Evolutionary conservation across 2,888 invertebrate genomes (phyloP).

Genomic region (Timandra comae): DNA sequence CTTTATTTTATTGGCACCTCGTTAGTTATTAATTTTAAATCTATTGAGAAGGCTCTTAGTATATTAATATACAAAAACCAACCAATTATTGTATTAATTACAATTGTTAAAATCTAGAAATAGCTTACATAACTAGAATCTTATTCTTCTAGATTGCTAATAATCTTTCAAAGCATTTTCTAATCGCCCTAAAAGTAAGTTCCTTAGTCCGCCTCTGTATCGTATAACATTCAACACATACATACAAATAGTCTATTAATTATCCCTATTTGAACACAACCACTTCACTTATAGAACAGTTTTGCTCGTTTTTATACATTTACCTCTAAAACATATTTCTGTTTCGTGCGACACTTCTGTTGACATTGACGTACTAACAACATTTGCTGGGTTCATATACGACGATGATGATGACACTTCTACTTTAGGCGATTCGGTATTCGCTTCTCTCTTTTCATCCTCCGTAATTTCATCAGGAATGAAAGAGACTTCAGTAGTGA

Average conservation of each 20-base stretch:
- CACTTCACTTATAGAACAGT: conserved; percentile 52
- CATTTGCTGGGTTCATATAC: conserved; percentile 70
- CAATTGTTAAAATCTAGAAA: background rate
- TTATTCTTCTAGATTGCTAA: too few species aligned
- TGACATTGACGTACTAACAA: conserved; percentile 85
- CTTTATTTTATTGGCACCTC: too few species aligned
- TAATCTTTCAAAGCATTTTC: too few species aligned
- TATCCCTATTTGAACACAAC: conserved; percentile 56
- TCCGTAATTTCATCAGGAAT: conserved; percentile 66
- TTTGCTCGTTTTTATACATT: conserved; percentile 83
- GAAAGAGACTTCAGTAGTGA: conserved; percentile 53
- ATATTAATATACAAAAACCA: background rate
- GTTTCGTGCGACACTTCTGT: conserved; percentile 91
- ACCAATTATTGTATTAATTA: background rate
- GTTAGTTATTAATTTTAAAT: too few species aligned
- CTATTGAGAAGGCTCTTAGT: too few species aligned
- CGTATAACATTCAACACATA: too few species aligned
- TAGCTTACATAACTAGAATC: too few species aligned
- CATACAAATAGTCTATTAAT: conserved; percentile 5
- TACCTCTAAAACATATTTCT: conserved; percentile 91
- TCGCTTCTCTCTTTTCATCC: conserved; percentile 18
- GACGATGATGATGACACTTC: conserved; percentile 54
- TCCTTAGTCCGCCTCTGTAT: too few species aligned
- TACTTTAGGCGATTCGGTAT: conserved; percentile 29
- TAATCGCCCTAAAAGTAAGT: too few species aligned